Conservation (phyloP, 2,888 invertebrate species). For the Odontocerum albicorne region DNA sequence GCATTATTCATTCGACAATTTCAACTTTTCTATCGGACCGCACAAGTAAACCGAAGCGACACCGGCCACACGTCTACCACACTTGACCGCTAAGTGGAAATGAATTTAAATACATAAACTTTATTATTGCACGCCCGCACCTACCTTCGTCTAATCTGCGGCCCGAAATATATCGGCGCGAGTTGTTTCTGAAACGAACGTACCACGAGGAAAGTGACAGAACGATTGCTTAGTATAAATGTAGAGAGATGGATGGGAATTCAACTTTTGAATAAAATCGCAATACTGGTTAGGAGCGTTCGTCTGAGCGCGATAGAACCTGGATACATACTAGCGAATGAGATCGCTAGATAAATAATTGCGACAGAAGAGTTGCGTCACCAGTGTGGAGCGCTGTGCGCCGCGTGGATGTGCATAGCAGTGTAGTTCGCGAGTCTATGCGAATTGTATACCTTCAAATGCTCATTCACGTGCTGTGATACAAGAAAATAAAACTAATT, state of each 20-base stretch:
- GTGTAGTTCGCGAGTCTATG: background rate
- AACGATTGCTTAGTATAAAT: background rate
- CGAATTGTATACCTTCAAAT: too few relatives aligned
- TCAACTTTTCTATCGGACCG: background rate
- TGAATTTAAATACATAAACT: conserved; percentile 17
- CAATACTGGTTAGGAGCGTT: background rate
- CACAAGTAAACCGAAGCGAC: background rate
- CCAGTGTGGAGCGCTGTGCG: conserved; percentile 6
- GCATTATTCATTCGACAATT: conserved; percentile 18
- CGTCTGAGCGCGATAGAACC: background rate
- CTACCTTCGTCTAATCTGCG: conserved; percentile 6
- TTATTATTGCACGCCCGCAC: conserved; percentile 16
- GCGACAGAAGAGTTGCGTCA: conserved; percentile 20
- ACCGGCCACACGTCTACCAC: conserved; percentile 8
- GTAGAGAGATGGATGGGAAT: too few relatives aligned
- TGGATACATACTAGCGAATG: conserved; percentile 8
- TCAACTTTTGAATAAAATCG: background rate
- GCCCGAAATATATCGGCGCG: background rate
- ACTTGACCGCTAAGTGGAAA: conserved; percentile 15
- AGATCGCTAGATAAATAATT: conserved; percentile 20
- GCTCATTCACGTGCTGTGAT: too few relatives aligned
- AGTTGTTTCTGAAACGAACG: background rate
- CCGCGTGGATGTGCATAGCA: background rate
- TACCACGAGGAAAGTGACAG: background rate
- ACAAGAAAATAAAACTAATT: too few relatives aligned